Evolutionary conservation across 1,140 invertebrate species (phyloP), one percentile per base, ranked within the genome.

Genomic region (Euura saliciscinereae): DNA sequence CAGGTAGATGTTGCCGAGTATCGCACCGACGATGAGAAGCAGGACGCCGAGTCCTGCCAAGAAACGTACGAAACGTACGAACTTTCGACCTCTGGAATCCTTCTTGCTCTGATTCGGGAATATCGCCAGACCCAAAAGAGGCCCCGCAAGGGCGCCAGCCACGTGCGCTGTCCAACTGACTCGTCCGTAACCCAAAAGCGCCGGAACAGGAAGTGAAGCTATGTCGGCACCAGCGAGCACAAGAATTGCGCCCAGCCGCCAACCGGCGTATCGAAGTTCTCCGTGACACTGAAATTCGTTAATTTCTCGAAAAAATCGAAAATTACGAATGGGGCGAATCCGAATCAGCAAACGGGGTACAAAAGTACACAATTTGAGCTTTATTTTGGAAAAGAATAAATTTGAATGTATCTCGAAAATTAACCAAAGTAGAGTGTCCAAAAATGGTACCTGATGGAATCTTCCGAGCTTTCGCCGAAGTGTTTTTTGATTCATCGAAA

Each of bases 101-200:
- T 85, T 86, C 77, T 85, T 85, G 73, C 84, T 86, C 70, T 88
- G 84, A 2, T 85, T 86, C 0, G 87, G 89, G 76, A 95, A 93
- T 2, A 95, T 87, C 3, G 96, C 86, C 45, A 97, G 90, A 1
- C 95, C 96, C n/a, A 96, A 80, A 2, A 95, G 87, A 0, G 97
- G 84, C 1, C 96, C 96, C 3, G 92, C 91, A 1, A 94, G 76
- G 1, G 94, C 95, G 6, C 96, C 96, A 42, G 93, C 92, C 43
- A 93, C 84, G 80, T 97, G 94, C 0, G 96, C 95, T 5, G 93
- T 91, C 90, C 96, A 95, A 46, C 93, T 92, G 45, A 94, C 91
- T 13, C 88, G 84, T 0, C 86, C 77, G 69, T 79, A 84, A 80
- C 89, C 78, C 71, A 87, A 74, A 68, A 88, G 65, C 72, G 80